phyloP scores from a whole-genome alignment of 2,888 invertebrate species.

The Heteropelma amictum region DNA sequence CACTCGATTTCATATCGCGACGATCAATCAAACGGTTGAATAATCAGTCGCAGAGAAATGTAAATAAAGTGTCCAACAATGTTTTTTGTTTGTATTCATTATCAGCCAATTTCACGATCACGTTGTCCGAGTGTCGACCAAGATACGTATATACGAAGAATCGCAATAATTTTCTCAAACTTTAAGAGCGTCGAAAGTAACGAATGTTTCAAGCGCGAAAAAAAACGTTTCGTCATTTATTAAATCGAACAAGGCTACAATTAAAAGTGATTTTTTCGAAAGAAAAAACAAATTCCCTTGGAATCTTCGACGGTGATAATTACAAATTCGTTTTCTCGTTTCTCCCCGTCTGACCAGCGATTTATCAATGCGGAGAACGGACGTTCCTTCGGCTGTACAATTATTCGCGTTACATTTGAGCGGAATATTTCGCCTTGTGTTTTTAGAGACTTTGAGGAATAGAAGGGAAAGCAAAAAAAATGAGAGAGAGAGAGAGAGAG shows the following conservation, averaged over 20 bases:
- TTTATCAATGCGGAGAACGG: not conserved
- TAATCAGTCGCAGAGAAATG: not conserved
- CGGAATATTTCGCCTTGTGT: not conserved
- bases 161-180: too few species aligned
- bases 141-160: too few species aligned
- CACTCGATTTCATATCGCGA: not conserved
- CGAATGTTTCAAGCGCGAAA: too few species aligned
- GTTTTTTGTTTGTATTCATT: not conserved
- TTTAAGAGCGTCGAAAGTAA: too few species aligned
- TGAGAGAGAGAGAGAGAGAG: not conserved
- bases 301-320: too few species aligned
- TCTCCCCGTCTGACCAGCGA: not conserved
- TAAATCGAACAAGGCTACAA: too few species aligned
- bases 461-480: not conserved
- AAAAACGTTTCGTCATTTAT: too few species aligned
- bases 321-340: too few species aligned
- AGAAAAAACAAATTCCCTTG: too few species aligned
- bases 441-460: not conserved
- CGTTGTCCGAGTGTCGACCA: too few species aligned
- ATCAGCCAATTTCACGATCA: not conserved
- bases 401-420: not conserved
- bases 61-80: constrained; percentile 8
- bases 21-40: not conserved
- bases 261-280: too few species aligned
- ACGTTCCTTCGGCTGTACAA: not conserved